phyloP scores from a whole-genome alignment of 1,140 invertebrate species.

The Choristoneura fumiferana region DNA sequence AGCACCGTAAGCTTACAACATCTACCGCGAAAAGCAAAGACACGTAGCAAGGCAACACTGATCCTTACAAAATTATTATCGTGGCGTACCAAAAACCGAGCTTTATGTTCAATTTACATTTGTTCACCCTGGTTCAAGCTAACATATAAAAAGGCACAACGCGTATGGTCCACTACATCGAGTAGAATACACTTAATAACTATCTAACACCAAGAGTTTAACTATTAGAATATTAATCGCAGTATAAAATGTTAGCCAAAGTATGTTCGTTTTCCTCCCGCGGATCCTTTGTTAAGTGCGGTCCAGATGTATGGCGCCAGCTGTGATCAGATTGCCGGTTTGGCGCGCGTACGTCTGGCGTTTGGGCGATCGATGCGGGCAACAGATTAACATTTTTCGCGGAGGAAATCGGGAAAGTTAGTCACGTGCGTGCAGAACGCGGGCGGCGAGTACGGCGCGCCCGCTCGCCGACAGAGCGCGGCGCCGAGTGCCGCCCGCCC shows the following conservation, averaged over 20 bases:
- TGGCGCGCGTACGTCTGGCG: slow-evolving; percentile 60
- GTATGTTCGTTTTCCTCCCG: slow-evolving; percentile 40
- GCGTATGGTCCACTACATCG: slow-evolving; percentile 64
- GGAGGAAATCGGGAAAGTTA: slow-evolving; percentile 74
- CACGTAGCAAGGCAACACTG: slow-evolving; percentile 76
- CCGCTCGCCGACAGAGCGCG: slow-evolving; percentile 71
- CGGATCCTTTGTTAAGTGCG: slow-evolving; percentile 62
- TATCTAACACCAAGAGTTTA: slow-evolving; percentile 57
- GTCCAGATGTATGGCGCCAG: slow-evolving; percentile 66
- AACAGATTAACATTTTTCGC: slow-evolving; percentile 75
- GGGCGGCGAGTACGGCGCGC: slow-evolving; percentile 61
- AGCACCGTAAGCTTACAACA: slow-evolving; percentile 66
- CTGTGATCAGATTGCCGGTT: slow-evolving; percentile 58
- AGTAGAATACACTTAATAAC: slow-evolving; percentile 56
- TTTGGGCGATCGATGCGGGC: slow-evolving; percentile 68
- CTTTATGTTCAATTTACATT: slow-evolving; percentile 39
- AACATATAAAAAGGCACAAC: slow-evolving; percentile 58
- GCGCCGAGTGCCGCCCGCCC: slow-evolving; percentile 74
- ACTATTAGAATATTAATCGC: slow-evolving; percentile 31
- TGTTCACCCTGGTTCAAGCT: slow-evolving; percentile 42
- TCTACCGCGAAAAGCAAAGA: slow-evolving; percentile 72
- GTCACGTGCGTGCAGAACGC: slow-evolving; percentile 53
- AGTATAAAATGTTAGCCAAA: slow-evolving; percentile 46
- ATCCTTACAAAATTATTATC: slow-evolving; percentile 61
- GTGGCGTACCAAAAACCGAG: slow-evolving; percentile 49